Conservation (phyloP, 1,140 invertebrate species). For the Archivesica marissinica region DNA sequence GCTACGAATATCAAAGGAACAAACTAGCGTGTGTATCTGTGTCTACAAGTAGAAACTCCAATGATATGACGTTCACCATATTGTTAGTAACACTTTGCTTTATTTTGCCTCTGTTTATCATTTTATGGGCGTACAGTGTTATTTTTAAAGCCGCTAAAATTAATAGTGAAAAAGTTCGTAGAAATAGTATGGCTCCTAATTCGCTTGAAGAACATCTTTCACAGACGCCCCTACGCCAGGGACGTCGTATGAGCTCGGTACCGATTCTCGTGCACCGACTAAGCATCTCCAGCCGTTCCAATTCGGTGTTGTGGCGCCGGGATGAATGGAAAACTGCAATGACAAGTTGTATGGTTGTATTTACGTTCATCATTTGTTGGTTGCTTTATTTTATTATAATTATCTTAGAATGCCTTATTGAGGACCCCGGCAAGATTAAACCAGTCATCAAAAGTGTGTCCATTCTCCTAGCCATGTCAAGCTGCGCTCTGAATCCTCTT, state of each 20-base stretch:
- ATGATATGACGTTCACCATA: slow-evolving; percentile 76
- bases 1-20: slow-evolving; percentile 78
- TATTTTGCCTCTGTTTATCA: slow-evolving; percentile 88
- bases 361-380: slow-evolving; percentile 86
- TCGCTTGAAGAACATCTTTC: slow-evolving; percentile 61
- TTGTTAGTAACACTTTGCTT: slow-evolving; percentile 84
- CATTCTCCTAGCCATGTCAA: slow-evolving; percentile 80
- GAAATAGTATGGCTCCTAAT: slow-evolving; percentile 86
- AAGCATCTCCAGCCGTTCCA: slow-evolving; percentile 76
- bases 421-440: slow-evolving; percentile 70
- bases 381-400: slow-evolving; percentile 85
- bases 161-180: slow-evolving; percentile 89
- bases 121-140: slow-evolving; percentile 89
- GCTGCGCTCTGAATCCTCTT: slow-evolving; percentile 85
- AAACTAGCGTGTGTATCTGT: slow-evolving; percentile 79
- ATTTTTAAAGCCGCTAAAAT: slow-evolving; percentile 89
- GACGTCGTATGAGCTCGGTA: slow-evolving; percentile 77
- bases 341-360: slow-evolving; percentile 86
- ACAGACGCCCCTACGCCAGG: slow-evolving; percentile 68
- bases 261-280: slow-evolving; percentile 72
- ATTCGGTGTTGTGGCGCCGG: slow-evolving; percentile 79
- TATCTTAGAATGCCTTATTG: slow-evolving; percentile 77
- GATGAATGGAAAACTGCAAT: slow-evolving; percentile 86
- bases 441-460: slow-evolving; percentile 73
- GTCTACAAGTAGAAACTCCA: slow-evolving; percentile 70